Base-by-base conservation (phyloP, 2,888 invertebrate genomes). In the Pheosia tremula region DNA sequence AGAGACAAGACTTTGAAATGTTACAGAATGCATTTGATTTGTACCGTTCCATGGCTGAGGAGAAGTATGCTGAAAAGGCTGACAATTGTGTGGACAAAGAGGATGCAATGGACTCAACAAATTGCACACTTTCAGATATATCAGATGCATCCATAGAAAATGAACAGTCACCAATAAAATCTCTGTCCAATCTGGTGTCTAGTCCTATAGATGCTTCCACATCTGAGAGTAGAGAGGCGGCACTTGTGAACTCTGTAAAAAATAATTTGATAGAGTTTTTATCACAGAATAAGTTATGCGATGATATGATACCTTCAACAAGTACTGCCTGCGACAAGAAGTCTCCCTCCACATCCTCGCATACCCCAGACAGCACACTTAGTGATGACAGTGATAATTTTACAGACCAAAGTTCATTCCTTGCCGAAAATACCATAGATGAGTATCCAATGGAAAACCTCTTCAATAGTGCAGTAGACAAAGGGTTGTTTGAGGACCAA, bases 131-230 rank as follows among this genome's bases (percentile, higher is more conserved):
- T 13, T 86, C 91, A 79, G 90, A 91, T 77, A 61, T 85, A 54
- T 86, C 90, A 13, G 86, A 86, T 62, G 76, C 84, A 66, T 87
- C 89, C 49, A 52, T 83, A 74, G 91, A 90, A 74, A 88, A 80
- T 84, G 91, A 90, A 71, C 95, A 94, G 77, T 95, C 95, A 58
- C 95, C 95, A 58, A 95, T 95, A 39, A 95, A 95, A 82, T 95
- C 95, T 61, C 85, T 95, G 66, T 95, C 95, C 58, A 95, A 95
- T 84, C 89, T 95, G 78, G 95, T 95, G 63, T 95, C 95, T 75
- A 95, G 91, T 90, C 95, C 92, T 52, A 86, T 93, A 74, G 89
- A 91, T 72, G 72, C 85, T 67, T 74, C 82, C 56, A 78, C 83
- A 62, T 74, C 86, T 57, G 85, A 88, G 53, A 85, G 74, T 63